Percentiles rank a stretch among this genome's conserved stretches.
phyloP scores from a whole-genome alignment of 2,113 vertebrate genomes.

The Chamaetylas fuelleborni region DNA sequence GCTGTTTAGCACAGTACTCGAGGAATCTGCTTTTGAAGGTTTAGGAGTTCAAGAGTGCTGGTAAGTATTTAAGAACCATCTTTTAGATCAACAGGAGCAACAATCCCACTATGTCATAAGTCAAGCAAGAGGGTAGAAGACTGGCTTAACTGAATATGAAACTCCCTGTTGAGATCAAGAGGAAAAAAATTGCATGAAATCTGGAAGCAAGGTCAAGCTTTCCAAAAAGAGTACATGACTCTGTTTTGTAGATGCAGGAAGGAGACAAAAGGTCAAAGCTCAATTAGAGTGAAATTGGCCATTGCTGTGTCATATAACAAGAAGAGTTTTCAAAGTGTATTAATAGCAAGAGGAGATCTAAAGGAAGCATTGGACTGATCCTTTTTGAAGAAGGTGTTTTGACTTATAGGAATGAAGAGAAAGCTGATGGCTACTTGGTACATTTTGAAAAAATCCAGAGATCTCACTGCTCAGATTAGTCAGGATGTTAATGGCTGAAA shows the following conservation, averaged over 20 bases:
- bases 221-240: too few species aligned
- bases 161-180: not conserved
- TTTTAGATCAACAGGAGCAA: not conserved
- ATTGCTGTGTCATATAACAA: not conserved
- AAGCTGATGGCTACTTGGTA: not conserved
- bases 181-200: not conserved
- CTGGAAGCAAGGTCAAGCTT: not conserved
- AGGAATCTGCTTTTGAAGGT: not conserved
- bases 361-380: too few species aligned
- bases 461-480: not conserved
- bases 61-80: not conserved
- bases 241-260: too few species aligned
- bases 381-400: not conserved
- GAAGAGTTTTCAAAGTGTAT: not conserved
- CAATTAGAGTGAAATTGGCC: not conserved
- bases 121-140: not conserved
- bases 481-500: not conserved
- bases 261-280: not conserved
- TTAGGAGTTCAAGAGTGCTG: not conserved
- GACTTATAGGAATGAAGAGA: not conserved
- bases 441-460: not conserved
- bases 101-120: not conserved
- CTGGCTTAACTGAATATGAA: not conserved
- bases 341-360: not conserved
- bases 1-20: not conserved